Conservation (phyloP, 2,113 vertebrate genomes). For the Motacilla alba region DNA sequence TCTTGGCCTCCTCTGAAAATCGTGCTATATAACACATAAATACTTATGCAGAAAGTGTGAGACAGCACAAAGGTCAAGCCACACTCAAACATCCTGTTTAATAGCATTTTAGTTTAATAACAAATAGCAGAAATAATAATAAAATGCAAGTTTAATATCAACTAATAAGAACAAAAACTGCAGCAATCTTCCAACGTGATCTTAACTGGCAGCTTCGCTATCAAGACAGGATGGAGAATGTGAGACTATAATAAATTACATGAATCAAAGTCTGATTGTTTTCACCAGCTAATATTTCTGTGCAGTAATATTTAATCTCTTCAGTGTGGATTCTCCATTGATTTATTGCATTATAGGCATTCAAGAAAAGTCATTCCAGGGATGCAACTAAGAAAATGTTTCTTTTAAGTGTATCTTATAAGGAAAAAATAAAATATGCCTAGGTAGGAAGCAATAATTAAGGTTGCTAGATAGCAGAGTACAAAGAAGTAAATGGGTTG, state of each 20-base stretch:
- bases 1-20: background rate
- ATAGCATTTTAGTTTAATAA: background rate
- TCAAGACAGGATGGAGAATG: background rate
- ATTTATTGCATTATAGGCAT: background rate
- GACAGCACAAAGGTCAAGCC: background rate
- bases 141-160: background rate
- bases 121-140: background rate
- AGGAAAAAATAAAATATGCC: background rate
- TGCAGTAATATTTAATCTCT: background rate
- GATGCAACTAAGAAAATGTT: background rate
- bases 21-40: accelerated
- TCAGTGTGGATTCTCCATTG: background rate
- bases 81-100: background rate
- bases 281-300: background rate
- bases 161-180: background rate
- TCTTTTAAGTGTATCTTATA: background rate
- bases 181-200: background rate
- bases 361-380: background rate
- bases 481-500: background rate
- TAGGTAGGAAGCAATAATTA: background rate
- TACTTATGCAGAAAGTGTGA: background rate
- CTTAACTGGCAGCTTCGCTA: slow-evolving; percentile 42
- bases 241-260: slow-evolving; percentile 35
- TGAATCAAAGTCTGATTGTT: slow-evolving; percentile 35
- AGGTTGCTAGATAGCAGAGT: background rate